These are phyloP conservation scores for Neosalanx taihuensis DNA, from an alignment of 2,797 vertebrate species.

Conservation along the genomic window DNA sequence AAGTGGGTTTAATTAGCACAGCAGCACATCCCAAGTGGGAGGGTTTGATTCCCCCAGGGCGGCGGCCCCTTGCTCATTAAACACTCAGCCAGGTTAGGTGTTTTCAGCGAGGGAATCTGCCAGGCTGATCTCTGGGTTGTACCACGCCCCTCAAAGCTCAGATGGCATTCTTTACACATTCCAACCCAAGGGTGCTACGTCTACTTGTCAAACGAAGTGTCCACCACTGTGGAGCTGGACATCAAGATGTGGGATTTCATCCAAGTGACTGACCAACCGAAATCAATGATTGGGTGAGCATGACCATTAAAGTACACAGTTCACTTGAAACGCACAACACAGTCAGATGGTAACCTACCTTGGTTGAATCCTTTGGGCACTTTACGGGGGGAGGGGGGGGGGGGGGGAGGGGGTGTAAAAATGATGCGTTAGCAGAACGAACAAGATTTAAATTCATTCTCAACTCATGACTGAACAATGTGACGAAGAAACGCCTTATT, in stretches of 20 bases:
- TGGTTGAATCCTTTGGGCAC: slow-evolving; percentile 22
- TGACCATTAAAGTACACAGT: slow-evolving; percentile 27
- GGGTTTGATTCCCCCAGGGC: neutral
- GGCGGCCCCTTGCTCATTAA: neutral
- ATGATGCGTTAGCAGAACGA: slow-evolving; percentile 44
- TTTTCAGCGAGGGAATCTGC: neutral
- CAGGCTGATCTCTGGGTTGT: neutral
- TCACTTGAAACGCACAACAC: slow-evolving; percentile 17
- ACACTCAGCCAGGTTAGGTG: neutral
- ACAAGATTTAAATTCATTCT: slow-evolving; percentile 35
- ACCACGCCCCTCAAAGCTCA: neutral
- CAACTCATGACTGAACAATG: slow-evolving; percentile 52
- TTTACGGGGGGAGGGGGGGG: neutral
- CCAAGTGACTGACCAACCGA: slow-evolving; percentile 9
- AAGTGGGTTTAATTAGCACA: neutral
- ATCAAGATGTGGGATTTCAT: neutral
- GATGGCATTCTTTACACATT: neutral
- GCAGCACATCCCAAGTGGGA: neutral
- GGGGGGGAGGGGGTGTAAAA: neutral
- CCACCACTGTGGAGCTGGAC: neutral
- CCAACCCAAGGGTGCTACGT: neutral
- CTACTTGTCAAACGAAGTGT: neutral
- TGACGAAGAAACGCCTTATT: slow-evolving; percentile 47
- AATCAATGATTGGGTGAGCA: slow-evolving; percentile 23
- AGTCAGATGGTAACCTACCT: slow-evolving; percentile 32